Conservation (phyloP, 2,113 vertebrate genomes). For the Callocephalon fimbriatum region DNA sequence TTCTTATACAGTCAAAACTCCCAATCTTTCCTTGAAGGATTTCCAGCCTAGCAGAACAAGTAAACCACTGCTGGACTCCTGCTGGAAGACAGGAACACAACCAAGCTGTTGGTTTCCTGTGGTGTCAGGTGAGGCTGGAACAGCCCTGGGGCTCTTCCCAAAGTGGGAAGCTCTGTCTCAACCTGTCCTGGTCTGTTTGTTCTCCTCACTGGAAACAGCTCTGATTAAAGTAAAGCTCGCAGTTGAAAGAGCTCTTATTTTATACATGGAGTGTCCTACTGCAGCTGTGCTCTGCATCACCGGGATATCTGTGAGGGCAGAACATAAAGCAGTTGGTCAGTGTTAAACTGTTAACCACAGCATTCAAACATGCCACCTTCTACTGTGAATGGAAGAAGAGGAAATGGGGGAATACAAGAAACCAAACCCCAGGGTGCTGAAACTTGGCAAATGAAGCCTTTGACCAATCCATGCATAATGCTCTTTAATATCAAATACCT, state of each 20-base stretch:
- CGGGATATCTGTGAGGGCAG: neutral
- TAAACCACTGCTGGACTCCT: neutral
- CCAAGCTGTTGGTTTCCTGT: rapidly evolving
- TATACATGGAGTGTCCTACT: neutral
- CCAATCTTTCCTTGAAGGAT: rapidly evolving
- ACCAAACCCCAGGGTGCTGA: neutral
- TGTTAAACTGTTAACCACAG: neutral
- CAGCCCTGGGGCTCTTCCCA: neutral
- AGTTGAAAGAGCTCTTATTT: neutral
- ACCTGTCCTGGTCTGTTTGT: neutral
- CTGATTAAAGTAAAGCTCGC: neutral
- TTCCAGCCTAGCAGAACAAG: neutral
- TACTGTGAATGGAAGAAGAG: neutral
- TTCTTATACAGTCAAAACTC: neutral
- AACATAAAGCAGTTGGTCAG: neutral
- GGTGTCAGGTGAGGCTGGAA: neutral
- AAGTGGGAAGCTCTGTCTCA: neutral
- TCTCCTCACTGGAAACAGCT: neutral
- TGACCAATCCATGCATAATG: rapidly evolving
- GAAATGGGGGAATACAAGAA: neutral
- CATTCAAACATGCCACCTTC: neutral
- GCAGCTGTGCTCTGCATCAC: neutral
- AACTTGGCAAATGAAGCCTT: neutral
- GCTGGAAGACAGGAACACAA: rapidly evolving
- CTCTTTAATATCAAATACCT: neutral